Percentiles rank a stretch among this genome's conserved stretches.
These are phyloP conservation scores for Tipula lateralis DNA, from an alignment of 2,888 invertebrate species.

Conservation along the genomic window DNA sequence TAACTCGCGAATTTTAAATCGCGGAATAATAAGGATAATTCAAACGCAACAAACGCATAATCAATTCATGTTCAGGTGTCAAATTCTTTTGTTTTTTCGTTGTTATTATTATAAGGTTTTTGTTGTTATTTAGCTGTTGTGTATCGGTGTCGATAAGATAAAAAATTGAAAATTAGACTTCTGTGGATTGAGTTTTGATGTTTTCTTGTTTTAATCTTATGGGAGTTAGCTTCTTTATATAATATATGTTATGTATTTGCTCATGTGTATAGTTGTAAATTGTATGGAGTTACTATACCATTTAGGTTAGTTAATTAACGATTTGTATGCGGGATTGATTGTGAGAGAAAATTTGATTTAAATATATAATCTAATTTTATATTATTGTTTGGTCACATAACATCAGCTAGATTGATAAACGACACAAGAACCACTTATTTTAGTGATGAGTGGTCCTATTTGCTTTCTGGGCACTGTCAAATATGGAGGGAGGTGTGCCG, in stretches of 20 bases:
- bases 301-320: background rate
- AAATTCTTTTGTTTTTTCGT: slow-evolving; percentile 27
- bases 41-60: slow-evolving; percentile 12
- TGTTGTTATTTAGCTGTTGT: background rate
- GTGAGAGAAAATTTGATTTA: too few species aligned
- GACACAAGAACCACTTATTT: too few species aligned
- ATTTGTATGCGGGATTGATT: background rate
- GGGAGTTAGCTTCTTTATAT: background rate
- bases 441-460: too few species aligned
- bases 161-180: background rate
- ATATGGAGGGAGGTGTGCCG: too few species aligned
- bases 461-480: too few species aligned
- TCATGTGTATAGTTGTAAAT: background rate
- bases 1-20: background rate
- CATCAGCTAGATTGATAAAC: too few species aligned
- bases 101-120: background rate
- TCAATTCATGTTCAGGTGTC: slow-evolving; percentile 29
- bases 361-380: too few species aligned
- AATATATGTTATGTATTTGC: background rate
- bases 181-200: background rate
- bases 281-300: background rate
- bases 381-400: background rate
- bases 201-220: background rate
- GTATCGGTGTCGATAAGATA: background rate
- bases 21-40: slow-evolving; percentile 1